Evolutionary conservation across 2,888 invertebrate species (phyloP).

Genomic region (Xestoiulus laeticollis): DNA sequence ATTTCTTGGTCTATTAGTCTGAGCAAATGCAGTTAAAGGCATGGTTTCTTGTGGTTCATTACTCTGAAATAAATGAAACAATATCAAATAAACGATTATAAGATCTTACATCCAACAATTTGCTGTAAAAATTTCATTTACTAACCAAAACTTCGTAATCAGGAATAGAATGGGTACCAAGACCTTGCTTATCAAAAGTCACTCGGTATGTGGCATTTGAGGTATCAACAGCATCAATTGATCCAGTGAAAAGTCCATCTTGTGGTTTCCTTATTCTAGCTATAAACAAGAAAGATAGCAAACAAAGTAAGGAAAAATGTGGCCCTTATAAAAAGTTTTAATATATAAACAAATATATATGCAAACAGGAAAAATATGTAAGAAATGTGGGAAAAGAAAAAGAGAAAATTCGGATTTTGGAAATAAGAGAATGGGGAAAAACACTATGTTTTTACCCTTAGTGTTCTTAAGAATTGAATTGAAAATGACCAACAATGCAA

Average conservation of each 20-base stretch:
- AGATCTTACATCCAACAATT: not conserved
- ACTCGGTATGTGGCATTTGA: conserved; percentile 93
- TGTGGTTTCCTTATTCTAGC: conserved; percentile 90
- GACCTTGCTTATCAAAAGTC: conserved; percentile 88
- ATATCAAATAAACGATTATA: not conserved
- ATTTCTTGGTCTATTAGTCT: conserved; percentile 65
- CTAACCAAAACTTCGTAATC: conserved; percentile 87
- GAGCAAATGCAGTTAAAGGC: conserved; percentile 82
- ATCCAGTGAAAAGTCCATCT: conserved; percentile 93
- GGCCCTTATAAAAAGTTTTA: no score
- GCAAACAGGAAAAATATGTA: no score
- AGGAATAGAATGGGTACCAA: conserved; percentile 95
- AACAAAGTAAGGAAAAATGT: not conserved
- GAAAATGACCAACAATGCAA: no score
- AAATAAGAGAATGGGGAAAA: no score
- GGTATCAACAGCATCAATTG: conserved; percentile 94
- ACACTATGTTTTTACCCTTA: no score
- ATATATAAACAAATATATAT: no score
- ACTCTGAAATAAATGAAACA: conserved; percentile 67
- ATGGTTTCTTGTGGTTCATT: conserved; percentile 92
- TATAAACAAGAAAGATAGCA: conserved; percentile 67
- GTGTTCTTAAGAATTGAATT: no score
- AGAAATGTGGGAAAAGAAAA: no score
- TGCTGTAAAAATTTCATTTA: not conserved
- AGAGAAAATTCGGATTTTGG: no score